These are phyloP conservation scores for Periophthalmodon schlosseri DNA, from an alignment of 2,113 vertebrate genomes.

Conservation along the genomic window DNA sequence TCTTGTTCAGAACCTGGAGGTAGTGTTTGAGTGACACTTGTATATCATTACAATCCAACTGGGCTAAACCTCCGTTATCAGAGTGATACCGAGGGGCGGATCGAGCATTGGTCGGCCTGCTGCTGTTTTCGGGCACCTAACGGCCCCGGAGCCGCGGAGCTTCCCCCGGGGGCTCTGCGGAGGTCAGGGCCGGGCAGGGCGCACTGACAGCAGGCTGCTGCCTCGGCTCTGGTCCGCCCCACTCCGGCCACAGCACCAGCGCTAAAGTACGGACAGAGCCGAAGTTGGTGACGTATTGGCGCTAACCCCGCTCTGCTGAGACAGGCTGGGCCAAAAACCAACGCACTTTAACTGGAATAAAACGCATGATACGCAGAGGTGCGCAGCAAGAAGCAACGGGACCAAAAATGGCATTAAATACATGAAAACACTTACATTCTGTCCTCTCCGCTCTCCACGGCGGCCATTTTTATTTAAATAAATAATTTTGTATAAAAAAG, in stretches of 20 bases:
- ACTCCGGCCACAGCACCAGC: conserved; percentile 32
- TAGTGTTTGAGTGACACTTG: neutral
- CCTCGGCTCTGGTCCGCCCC: conserved; percentile 14
- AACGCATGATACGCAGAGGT: conserved; percentile 56
- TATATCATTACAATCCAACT: conserved; percentile 33
- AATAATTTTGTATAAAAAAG: conserved; percentile 82
- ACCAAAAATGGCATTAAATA: conserved; percentile 55
- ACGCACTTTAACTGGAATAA: conserved; percentile 66
- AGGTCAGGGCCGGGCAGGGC: conserved; percentile 12
- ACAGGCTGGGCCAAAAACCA: conserved; percentile 68
- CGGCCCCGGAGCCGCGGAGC: conserved; percentile 6
- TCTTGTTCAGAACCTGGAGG: neutral
- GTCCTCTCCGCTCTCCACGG: conserved; percentile 83
- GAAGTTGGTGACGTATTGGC: conserved; percentile 80
- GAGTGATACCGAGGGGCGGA: conserved; percentile 27
- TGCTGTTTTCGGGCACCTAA: neutral
- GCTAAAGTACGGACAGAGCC: conserved; percentile 68
- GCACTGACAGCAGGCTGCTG: conserved; percentile 26
- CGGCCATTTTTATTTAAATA: conserved; percentile 88
- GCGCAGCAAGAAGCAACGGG: conserved; percentile 20
- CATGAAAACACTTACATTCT: conserved; percentile 80
- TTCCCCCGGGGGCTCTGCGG: conserved; percentile 16
- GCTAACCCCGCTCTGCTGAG: conserved; percentile 71
- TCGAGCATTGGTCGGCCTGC: conserved; percentile 1
- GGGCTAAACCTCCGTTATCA: conserved; percentile 45